Evolutionary conservation across 92 coral and sea anemone genomes (phyloP).

Genomic region (Epizoanthus fatuus): DNA sequence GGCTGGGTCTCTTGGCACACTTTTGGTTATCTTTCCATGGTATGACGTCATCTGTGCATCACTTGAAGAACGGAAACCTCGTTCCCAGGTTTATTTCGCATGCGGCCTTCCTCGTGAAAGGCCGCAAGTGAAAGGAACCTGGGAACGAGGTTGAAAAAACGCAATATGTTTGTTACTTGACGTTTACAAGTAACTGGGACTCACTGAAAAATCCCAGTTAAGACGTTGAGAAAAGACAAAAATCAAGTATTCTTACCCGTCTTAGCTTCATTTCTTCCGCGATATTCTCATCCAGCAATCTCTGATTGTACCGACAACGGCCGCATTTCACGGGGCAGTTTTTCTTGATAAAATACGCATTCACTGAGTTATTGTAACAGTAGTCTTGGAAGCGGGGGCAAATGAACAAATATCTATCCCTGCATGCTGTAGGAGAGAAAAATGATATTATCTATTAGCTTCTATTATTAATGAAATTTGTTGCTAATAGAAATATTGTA

Average conservation of each 20-base stretch:
- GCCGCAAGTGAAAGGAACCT: no score
- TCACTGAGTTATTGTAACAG: not conserved
- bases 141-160: no score
- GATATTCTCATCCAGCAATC: not conserved
- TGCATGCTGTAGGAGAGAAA: not conserved
- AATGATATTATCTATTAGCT: not conserved
- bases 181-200: no score
- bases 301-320: not conserved
- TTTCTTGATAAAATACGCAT: conserved; percentile 10
- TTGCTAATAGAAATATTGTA: no score
- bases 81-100: no score
- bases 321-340: conserved; percentile 19
- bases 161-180: no score
- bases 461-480: not conserved
- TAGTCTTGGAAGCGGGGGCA: conserved; percentile 17
- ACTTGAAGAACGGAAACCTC: no score
- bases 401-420: not conserved
- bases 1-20: no score
- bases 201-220: no score
- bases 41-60: no score
- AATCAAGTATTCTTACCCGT: not conserved
- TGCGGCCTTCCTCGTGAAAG: no score
- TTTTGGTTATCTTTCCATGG: no score
- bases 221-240: not conserved
- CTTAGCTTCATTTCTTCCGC: conserved; percentile 15